Evolutionary conservation across 2,797 vertebrate species (phyloP), one percentile per base, ranked within the genome.

Genomic region (Distichodus sexfasciatus): DNA sequence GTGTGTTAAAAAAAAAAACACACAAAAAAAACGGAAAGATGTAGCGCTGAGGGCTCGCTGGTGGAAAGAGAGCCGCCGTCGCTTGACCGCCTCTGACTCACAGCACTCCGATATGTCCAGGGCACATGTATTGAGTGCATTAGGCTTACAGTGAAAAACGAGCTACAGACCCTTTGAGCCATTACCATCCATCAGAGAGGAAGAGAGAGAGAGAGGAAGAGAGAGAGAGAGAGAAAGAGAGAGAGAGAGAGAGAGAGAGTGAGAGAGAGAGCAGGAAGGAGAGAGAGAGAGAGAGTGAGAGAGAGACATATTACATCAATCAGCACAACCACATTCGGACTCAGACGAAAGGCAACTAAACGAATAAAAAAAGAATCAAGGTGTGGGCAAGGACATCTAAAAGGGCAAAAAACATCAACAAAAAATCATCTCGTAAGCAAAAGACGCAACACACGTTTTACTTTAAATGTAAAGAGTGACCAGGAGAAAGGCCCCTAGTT

Each of bases 91-190:
- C 62, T 43, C 44, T 4, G 46, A 66, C 46, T 33, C 69, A 47
- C 40, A 64, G 47, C 64, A 69, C 64, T 78, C 53, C 24, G 35
- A 38, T 29, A 15, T 48, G 36, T 50, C 62, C 71, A 66, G 75
- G 54, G 41, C 48, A 24, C 75, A 29, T 55, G 23, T 66, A 70
- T 69, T 77, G 66, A 77, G 58, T 71, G 59, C 75, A 73, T 69
- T 77, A 69, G 61, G 51, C 19, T 15, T 36, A 26, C 40, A 33
- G 38, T 65, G 65, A 72, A 72, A 72, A 76, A 76, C 50, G 21
- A 40, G 59, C 61, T 53, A 50, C 31, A 69, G 50, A 23, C 47
- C 59, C 55, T 35, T 28, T 17, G 17, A 41, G 48, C 26, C 74
- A 67, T 71, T 61, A 55, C 63, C 57, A 76, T 76, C 58, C 31